A percentile compares a stretch with the other conserved stretches of the same genome.
These are phyloP conservation scores for Megalurothrips usitatus DNA, from an alignment of 2,888 invertebrate species.

Conservation along the genomic window DNA sequence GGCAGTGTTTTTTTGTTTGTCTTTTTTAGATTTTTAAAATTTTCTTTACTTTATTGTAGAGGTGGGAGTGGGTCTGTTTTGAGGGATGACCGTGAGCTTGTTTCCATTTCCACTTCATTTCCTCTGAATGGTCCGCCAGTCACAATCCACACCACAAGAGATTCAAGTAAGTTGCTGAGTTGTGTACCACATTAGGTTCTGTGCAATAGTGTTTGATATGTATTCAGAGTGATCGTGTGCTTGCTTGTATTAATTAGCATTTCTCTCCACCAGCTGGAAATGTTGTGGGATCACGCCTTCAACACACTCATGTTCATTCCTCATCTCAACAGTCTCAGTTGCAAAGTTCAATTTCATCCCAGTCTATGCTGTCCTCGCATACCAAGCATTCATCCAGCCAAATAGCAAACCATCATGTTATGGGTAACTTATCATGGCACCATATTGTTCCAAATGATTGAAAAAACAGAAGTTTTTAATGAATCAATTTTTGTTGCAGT, in stretches of 20 bases:
- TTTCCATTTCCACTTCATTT: slow-evolving; percentile 35
- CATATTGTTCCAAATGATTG: background rate
- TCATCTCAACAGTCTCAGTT: slow-evolving; percentile 12
- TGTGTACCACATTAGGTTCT: no score
- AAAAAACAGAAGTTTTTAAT: background rate
- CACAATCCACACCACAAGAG: slow-evolving; percentile 33
- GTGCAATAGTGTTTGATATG: background rate
- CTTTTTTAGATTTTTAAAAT: slow-evolving; percentile 25
- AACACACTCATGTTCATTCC: background rate
- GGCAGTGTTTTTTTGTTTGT: background rate
- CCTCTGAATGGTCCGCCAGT: slow-evolving; percentile 31
- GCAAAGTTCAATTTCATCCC: background rate
- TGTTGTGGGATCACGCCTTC: slow-evolving; percentile 16
- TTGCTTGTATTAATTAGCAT: background rate
- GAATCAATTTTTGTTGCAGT: background rate
- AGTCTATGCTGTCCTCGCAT: background rate
- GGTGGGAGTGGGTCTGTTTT: slow-evolving; percentile 41
- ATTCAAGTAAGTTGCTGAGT: slow-evolving; percentile 32
- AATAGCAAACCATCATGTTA: background rate
- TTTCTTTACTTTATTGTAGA: slow-evolving; percentile 35
- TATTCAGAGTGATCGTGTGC: background rate
- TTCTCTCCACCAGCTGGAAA: background rate
- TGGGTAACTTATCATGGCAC: background rate
- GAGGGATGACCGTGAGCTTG: slow-evolving; percentile 40
- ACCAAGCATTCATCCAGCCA: background rate